Conservation (phyloP, 2,888 invertebrate genomes). For the Lasioglossum oenotherae region DNA sequence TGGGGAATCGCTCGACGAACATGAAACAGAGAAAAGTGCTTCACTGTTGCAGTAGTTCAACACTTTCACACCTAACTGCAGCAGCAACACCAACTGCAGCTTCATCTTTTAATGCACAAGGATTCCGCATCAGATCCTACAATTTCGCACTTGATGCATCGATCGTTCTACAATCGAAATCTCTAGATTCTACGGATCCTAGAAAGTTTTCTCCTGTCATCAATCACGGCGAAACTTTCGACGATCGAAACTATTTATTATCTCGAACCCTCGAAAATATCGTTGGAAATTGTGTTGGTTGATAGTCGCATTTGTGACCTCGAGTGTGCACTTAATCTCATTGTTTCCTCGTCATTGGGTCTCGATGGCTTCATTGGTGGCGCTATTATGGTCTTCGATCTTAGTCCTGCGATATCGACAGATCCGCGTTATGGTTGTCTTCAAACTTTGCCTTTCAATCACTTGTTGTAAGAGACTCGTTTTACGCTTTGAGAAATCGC, state of each 20-base stretch:
- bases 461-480: background rate
- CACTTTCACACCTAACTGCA: background rate
- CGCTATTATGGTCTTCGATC: background rate
- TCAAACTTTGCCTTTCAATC: background rate
- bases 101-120: background rate
- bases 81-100: background rate
- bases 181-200: background rate
- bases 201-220: background rate
- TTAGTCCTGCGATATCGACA: background rate
- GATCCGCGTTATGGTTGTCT: background rate
- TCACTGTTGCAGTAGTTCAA: background rate
- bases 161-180: background rate
- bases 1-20: background rate
- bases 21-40: background rate
- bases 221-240: background rate
- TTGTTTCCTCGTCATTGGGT: background rate
- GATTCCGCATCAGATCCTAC: background rate
- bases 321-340: background rate
- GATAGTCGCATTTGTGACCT: background rate
- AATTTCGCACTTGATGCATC: background rate
- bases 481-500: background rate
- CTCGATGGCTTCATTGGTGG: background rate
- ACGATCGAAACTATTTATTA: background rate
- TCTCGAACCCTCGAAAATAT: background rate
- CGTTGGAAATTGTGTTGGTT: background rate